Evolutionary conservation across 2,113 vertebrate genomes (phyloP).

Genomic region (Euleptes europaea): DNA sequence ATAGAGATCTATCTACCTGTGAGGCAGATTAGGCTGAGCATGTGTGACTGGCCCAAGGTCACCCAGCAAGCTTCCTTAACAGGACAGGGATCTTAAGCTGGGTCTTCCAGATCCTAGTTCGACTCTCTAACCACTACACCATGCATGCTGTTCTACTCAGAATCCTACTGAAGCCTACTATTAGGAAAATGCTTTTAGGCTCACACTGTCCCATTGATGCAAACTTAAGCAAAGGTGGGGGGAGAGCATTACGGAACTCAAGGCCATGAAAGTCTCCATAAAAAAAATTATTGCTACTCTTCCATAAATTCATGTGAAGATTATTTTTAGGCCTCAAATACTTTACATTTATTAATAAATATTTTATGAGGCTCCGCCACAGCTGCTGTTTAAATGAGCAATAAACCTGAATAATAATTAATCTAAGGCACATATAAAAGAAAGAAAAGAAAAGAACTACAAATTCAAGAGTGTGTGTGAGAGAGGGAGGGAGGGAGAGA

Average conservation of each 20-base stretch:
- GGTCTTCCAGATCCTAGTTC: too few relatives aligned
- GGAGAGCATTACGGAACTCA: conserved; percentile 11
- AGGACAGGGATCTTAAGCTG: too few relatives aligned
- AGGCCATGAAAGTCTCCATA: neutral
- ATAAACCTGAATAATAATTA: conserved; percentile 63
- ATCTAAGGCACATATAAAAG: conserved; percentile 22
- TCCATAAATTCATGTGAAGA: conserved; percentile 52
- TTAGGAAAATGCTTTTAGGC: conserved; percentile 14
- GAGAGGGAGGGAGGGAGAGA: neutral
- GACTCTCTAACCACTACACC: too few relatives aligned
- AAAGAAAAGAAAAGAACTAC: conserved; percentile 14
- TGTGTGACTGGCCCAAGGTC: too few relatives aligned
- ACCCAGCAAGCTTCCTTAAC: too few relatives aligned
- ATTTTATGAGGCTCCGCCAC: conserved; percentile 56
- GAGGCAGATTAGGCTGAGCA: too few relatives aligned
- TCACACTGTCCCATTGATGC: conserved; percentile 1
- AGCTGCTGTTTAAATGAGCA: conserved; percentile 60
- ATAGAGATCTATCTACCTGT: too few relatives aligned
- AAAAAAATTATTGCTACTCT: conserved; percentile 14
- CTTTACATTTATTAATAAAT: conserved; percentile 69
- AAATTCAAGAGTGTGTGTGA: neutral
- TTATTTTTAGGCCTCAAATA: conserved; percentile 55
- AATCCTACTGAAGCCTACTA: neutral
- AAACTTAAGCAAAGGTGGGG: neutral
- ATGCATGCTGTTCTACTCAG: too few relatives aligned